Base-by-base conservation (phyloP, 2,113 vertebrate genomes). In the Heterochromis multidens region DNA sequence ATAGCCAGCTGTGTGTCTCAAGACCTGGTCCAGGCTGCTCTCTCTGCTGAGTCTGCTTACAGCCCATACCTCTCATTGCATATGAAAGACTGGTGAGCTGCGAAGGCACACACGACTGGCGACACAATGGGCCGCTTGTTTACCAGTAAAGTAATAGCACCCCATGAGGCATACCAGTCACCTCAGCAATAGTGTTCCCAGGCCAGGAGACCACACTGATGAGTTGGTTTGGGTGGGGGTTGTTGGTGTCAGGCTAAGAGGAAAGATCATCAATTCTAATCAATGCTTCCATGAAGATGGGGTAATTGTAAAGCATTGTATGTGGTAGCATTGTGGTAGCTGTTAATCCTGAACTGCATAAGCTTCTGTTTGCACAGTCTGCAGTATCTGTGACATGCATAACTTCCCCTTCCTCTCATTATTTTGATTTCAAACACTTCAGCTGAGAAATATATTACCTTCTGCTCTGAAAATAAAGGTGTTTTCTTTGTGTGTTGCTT, bases 11-110 rank as follows among this genome's bases (percentile, higher is more conserved):
- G 92, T 89, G 91, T 60, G 83, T 92, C 93, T 93, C 79, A 89
- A 93, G 95, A 93, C 87, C 80, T 88, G 17, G 87, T 89, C 85
- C 83, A 83, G 72, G 87, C 88, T 56, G 74, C 94, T 95, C 27
- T 74, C 70, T 54, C 94, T 96, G 97, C 97, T 97, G 97, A 97
- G 95, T 81, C 96, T 96, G 92, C 93, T 80, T 94, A 17, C 77
- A 84, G 90, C 89, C 70, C 83, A 86, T 94, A 96, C 96, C 94
- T 94, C 92, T 91, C 81, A 90, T 94, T 95, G 93, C 93, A 93
- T 94, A 94, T 95, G 95, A 95, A 96, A 96, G 89, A 90, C 89
- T 88, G 81, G 80, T 84, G 83, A 90, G 90, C 92, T 90, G 93
- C 91, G 88, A 94, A 95, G 92, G 85, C 94, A 90, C 91, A 91